Conservation (phyloP, 2,888 invertebrate species). For the Diaperis boleti region DNA sequence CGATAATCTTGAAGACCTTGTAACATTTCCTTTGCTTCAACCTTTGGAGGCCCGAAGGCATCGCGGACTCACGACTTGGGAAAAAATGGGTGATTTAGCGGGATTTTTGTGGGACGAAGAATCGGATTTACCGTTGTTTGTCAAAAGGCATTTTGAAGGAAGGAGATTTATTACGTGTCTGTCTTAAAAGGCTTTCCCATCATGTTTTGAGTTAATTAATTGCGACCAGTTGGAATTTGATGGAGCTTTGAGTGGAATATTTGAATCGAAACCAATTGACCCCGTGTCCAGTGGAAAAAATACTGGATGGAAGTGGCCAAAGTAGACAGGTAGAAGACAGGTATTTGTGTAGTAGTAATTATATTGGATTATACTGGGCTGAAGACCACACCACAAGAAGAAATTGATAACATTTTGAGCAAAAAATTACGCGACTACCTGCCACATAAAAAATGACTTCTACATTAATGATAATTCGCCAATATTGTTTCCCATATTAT, state of each 20-base stretch:
- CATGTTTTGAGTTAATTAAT: constrained; percentile 4
- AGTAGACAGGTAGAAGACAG: no score
- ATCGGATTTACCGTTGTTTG: constrained; percentile 12
- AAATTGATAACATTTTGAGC: no score
- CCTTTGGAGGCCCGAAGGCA: constrained; percentile 63
- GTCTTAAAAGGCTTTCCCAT: background rate
- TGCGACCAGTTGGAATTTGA: background rate
- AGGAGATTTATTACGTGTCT: constrained; percentile 7
- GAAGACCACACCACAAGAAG: no score
- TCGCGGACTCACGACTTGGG: constrained; percentile 50
- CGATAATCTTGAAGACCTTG: constrained; percentile 67
- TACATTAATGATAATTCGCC: constrained; percentile 11
- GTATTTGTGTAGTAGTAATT: no score
- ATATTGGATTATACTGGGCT: no score
- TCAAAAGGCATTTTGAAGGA: constrained; percentile 1
- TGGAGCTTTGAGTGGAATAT: background rate
- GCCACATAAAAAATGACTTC: constrained; percentile 6
- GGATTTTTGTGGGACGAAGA: constrained; percentile 19
- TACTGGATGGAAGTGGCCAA: no score
- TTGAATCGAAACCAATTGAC: background rate
- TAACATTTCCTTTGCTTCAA: constrained; percentile 66
- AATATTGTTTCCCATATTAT: constrained; percentile 20
- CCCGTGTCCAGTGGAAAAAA: no score
- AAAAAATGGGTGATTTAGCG: constrained; percentile 34
- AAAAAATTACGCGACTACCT: no score